phyloP scores from a whole-genome alignment of 2,797 vertebrate species.

The Lacerta viridis region DNA sequence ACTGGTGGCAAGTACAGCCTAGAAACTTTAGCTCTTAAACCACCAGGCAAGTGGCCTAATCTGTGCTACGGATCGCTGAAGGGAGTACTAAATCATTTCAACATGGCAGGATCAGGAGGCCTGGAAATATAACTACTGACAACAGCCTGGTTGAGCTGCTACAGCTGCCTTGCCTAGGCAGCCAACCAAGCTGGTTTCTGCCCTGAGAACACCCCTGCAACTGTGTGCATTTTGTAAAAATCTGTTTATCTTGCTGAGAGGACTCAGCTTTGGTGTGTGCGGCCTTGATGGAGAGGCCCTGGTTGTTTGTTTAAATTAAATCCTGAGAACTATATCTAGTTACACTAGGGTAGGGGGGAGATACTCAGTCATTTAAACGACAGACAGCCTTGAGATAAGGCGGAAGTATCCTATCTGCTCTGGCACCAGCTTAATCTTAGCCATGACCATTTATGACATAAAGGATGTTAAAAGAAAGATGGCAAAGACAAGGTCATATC shows the following conservation, averaged over 20 bases:
- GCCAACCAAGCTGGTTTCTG: not conserved
- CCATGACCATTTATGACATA: constrained; percentile 8
- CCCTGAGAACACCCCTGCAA: not conserved
- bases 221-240: not conserved
- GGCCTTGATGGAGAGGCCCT: not conserved
- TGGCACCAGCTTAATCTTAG: constrained; percentile 3
- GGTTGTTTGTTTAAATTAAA: constrained; percentile 36
- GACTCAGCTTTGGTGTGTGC: fast-evolving
- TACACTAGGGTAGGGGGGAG: constrained; percentile 39
- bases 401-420: not conserved
- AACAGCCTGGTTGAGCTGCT: not conserved
- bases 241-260: not conserved
- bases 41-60: not conserved
- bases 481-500: not conserved
- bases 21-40: no score
- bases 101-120: not conserved
- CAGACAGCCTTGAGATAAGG: constrained; percentile 22
- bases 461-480: not conserved
- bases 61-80: not conserved
- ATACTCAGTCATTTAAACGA: constrained; percentile 46
- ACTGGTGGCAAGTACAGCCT: not conserved
- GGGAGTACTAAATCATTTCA: not conserved
- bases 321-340: constrained; percentile 68
- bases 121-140: not conserved
- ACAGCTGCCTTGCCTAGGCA: not conserved